A percentile compares a stretch with the other conserved stretches of the same genome.
phyloP scores from a whole-genome alignment of 2,888 invertebrate genomes.

The Cecidostiba fungosa region DNA sequence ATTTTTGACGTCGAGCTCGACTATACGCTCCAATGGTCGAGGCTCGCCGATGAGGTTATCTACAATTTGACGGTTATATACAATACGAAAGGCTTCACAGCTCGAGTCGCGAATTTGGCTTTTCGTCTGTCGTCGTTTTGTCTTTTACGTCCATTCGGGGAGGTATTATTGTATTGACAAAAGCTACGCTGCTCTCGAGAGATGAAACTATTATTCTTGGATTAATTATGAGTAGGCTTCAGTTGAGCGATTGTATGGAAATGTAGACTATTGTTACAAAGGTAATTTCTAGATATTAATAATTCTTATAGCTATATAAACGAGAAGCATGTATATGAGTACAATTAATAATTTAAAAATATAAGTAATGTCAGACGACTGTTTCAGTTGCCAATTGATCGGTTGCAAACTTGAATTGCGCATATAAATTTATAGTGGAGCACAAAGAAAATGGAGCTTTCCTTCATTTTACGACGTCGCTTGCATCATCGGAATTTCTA shows the following conservation, averaged over 20 bases:
- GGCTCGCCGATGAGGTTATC: not conserved
- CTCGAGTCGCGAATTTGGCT: not conserved
- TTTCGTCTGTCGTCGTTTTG: not conserved
- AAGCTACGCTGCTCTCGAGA: not conserved
- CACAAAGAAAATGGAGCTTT: too few species aligned
- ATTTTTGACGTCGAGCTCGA: not conserved
- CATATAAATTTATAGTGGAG: too few species aligned
- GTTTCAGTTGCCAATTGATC: too few species aligned
- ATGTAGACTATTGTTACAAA: too few species aligned
- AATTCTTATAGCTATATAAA: too few species aligned
- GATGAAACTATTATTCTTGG: not conserved
- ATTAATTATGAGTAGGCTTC: not conserved
- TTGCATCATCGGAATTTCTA: not conserved
- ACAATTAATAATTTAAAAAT: too few species aligned
- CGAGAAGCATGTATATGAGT: too few species aligned
- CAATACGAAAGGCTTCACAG: not conserved
- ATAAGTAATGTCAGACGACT: too few species aligned
- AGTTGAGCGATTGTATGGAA: not conserved
- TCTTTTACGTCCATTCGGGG: not conserved
- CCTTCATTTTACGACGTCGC: too few species aligned
- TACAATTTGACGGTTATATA: not conserved
- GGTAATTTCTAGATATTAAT: too few species aligned
- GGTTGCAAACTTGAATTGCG: too few species aligned
- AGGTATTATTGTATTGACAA: not conserved
- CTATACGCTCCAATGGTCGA: not conserved